phyloP scores from a whole-genome alignment of 2,888 invertebrate species.

The Sesia bembeciformis region DNA sequence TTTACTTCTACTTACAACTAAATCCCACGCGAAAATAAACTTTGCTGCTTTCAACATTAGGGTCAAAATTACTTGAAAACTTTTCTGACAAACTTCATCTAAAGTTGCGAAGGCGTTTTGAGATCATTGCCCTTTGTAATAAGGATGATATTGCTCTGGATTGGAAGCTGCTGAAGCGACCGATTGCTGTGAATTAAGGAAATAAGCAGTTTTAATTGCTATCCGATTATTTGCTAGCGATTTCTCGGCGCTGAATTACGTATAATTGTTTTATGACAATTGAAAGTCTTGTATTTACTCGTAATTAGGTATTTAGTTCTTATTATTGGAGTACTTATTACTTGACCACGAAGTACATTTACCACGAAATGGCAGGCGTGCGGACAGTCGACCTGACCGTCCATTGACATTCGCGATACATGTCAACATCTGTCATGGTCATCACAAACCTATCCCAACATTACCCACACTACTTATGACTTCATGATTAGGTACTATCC shows the following conservation, averaged over 20 bases:
- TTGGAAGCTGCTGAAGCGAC: slow-evolving; percentile 41
- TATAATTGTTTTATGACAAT: no score
- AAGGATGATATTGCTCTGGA: slow-evolving; percentile 15
- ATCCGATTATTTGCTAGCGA: slow-evolving; percentile 52
- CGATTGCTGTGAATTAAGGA: slow-evolving; percentile 65
- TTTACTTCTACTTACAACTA: slow-evolving; percentile 48
- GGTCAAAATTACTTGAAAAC: not conserved
- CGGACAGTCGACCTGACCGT: no score
- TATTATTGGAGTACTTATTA: no score
- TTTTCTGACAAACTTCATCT: not conserved
- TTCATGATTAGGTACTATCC: no score
- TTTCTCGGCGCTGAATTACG: not conserved
- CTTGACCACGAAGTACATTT: no score
- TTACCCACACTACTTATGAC: no score
- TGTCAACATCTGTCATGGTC: no score
- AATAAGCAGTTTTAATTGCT: slow-evolving; percentile 69
- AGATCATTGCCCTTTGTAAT: not conserved
- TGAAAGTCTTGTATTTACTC: no score
- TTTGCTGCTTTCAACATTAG: not conserved
- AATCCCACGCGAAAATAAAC: not conserved
- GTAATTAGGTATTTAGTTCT: no score
- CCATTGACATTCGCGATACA: no score
- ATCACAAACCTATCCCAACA: no score
- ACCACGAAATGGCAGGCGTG: no score
- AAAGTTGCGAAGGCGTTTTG: not conserved